These are phyloP conservation scores for Furcula furcula DNA, from an alignment of 2,888 invertebrate genomes.

Conservation along the genomic window DNA sequence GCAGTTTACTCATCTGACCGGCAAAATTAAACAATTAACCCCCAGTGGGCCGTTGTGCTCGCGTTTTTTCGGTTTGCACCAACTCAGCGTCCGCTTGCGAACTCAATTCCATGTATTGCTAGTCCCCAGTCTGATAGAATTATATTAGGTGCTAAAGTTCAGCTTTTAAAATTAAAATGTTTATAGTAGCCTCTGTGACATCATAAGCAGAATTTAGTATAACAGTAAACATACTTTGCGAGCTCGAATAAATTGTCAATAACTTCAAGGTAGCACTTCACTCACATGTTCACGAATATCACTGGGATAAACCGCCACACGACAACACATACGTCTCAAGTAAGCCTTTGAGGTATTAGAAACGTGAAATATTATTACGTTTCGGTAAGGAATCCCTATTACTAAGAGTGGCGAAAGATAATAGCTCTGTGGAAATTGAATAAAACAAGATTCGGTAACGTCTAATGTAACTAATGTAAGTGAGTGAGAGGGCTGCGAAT, in stretches of 20 bases:
- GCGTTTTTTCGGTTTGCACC: conserved; percentile 55
- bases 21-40: conserved; percentile 63
- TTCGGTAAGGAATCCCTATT: conserved; percentile 54
- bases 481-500: conserved; percentile 57
- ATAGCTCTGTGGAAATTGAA: conserved; percentile 65
- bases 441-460: conserved; percentile 66
- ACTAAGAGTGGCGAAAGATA: conserved; percentile 61
- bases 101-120: conserved; percentile 36
- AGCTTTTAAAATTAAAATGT: conserved; percentile 33
- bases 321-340: conserved; percentile 15
- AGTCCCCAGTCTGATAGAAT: conserved; percentile 29
- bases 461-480: conserved; percentile 70
- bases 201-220: conserved; percentile 25
- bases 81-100: conserved; percentile 34
- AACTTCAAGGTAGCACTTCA: conserved; percentile 11
- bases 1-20: conserved; percentile 55
- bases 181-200: conserved; percentile 22
- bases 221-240: conserved; percentile 23
- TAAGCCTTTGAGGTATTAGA: conserved; percentile 41
- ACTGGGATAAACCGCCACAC: conserved; percentile 18
- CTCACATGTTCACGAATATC: conserved; percentile 11
- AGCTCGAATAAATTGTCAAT: conserved; percentile 16
- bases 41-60: conserved; percentile 42
- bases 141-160: conserved; percentile 30
- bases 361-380: conserved; percentile 53